Evolutionary conservation across 2,113 vertebrate genomes (phyloP).

Genomic region (Notechis scutatus): DNA sequence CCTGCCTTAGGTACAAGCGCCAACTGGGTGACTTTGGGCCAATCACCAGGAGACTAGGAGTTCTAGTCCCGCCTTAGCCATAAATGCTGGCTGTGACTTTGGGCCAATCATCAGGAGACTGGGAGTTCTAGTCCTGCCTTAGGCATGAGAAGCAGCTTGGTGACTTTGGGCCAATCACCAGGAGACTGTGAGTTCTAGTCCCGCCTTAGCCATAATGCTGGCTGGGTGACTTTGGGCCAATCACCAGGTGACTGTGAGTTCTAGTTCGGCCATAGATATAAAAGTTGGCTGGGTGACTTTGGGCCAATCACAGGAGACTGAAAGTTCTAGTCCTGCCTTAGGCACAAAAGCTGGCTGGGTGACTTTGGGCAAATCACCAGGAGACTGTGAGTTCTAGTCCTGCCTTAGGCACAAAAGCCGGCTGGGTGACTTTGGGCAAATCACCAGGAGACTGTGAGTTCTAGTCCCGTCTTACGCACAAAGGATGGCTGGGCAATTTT

Average conservation of each 20-base stretch:
- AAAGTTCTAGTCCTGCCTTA: fast-evolving
- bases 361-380: not conserved
- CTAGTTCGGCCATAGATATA: not conserved
- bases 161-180: too few species aligned
- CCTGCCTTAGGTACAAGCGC: not conserved
- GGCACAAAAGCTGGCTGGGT: fast-evolving
- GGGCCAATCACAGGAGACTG: not conserved
- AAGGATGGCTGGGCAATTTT: too few species aligned
- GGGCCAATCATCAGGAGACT: not conserved
- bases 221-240: not conserved
- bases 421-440: too few species aligned
- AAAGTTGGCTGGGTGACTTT: fast-evolving
- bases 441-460: too few species aligned
- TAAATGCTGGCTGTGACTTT: not conserved
- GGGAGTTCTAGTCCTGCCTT: not conserved
- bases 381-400: not conserved
- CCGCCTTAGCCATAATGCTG: fast-evolving
- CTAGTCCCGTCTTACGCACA: too few species aligned
- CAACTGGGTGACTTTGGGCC: not conserved
- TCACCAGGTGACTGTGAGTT: not conserved
- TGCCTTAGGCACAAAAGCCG: too few species aligned
- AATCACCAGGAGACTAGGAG: not conserved
- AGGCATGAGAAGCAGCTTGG: too few species aligned
- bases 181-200: too few species aligned
- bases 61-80: too few species aligned